Evolutionary conservation across 2,888 invertebrate species (phyloP), one percentile per base, ranked within the genome.

Genomic region (Rotaria socialis): DNA sequence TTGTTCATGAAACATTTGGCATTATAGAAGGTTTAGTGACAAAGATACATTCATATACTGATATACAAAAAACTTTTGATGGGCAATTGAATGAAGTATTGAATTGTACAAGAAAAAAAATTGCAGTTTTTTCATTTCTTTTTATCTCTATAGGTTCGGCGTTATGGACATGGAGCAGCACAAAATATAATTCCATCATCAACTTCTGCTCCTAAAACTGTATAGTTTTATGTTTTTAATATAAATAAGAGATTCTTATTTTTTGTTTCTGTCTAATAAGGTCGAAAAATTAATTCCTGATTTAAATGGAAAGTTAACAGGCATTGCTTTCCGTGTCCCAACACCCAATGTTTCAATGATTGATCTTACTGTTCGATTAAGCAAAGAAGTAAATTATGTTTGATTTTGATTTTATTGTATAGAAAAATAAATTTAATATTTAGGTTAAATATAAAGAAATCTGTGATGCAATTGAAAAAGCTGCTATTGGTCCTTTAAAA

Each of bases 141-240:
- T 60, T 60, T n/a, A n/a, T 24, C 4, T 60, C 11, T 8, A 60
- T 27, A 60, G 93, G 93, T 96, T 92, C 98, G 98, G 98, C 94
- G 98, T 91, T 87, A 97, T 14, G 52, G 52, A 52, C 52, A 16
- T 52, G 52, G 52, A 52, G 52, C 52, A 11, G 52, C 52, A 52
- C 52, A 52, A 52, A 52, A 52, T 52, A 52, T 52, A 16, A 52
- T 52, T 52, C 52, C 52, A 52, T 52, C 98, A 87, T 93, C 97
- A 35, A 99, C 98, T 89, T 98, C 98, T 88, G 99, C 98, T 88
- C 98, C 99, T 88, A 99, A 99, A 92, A 98, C 99, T 90, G 98
- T 99, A 85, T 8, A 14, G n/a, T 60, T 60, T 35, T 35, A 2
- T 35, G n/a, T n/a, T 10, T n/a, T n/a, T 60, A 35, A 35, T 35